A percentile compares a stretch with the other conserved stretches of the same genome.
Evolutionary conservation across 2,797 vertebrate genomes (phyloP).

Genomic region (Psittacula derbiana): DNA sequence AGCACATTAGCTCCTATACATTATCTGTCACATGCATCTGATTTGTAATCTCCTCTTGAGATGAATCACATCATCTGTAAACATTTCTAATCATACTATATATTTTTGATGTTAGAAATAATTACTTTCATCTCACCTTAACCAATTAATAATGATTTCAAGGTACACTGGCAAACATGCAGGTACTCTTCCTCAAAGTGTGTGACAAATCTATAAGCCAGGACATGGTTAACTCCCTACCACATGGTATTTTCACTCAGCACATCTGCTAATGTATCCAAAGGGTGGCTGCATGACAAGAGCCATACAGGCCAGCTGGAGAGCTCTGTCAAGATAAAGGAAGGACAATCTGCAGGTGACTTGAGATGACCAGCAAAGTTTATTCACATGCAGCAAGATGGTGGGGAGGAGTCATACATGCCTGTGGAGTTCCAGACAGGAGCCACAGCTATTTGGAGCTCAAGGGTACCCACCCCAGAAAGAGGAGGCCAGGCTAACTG

Average conservation of each 20-base stretch:
- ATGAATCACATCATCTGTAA: neutral
- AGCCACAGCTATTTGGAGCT: neutral
- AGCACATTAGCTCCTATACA: neutral
- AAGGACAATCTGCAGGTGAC: neutral
- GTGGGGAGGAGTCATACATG: neutral
- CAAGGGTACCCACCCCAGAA: neutral
- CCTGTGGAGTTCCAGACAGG: neutral
- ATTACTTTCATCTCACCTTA: neutral
- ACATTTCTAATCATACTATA: neutral
- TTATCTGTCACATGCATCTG: neutral
- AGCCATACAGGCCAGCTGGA: neutral
- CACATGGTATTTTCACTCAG: neutral
- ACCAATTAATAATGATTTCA: neutral
- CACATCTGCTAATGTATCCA: neutral
- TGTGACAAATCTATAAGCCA: neutral
- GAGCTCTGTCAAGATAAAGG: neutral
- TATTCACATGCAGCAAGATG: neutral
- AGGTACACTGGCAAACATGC: neutral
- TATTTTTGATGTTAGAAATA: neutral
- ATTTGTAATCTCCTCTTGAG: neutral
- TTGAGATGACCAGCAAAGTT: neutral
- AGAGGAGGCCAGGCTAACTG: neutral
- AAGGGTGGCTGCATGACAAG: neutral
- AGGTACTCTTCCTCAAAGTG: neutral
- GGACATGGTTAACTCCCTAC: neutral